Base-by-base conservation (phyloP, 1,140 invertebrate species). In the Drosophila asahinai region DNA sequence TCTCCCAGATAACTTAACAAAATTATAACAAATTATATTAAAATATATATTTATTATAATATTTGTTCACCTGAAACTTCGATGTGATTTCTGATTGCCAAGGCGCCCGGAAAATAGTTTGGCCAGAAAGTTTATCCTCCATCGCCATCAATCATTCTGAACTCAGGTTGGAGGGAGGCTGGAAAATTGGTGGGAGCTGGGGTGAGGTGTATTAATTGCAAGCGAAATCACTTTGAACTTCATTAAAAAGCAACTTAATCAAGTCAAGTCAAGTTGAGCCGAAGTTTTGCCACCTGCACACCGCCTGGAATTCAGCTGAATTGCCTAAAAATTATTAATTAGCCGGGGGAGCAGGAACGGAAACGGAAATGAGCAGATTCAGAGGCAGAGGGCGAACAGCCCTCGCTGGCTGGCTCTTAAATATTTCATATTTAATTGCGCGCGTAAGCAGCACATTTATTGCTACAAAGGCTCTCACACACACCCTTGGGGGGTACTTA, bases 281-380 rank as follows among this genome's bases (percentile, higher is more conserved):
- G 38, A 89, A 89, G 59, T 87, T 66, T 87, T 89, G 62, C 75
- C 51, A 70, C 75, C 64, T 42, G 55, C 40, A 54, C 59, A 38
- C 27, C 25, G 15, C 17, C 17, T 45, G 40, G 73, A 63, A 83
- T 83, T 74, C 63, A 75, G 78, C 86, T 86, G 81, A 89, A 89
- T 89, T 78, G 84, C 81, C 78, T 90, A 89, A 89, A 89, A 89
- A 89, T 89, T 90, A 89, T 90, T 89, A 89, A 90, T 90, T 89
- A 89, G 81, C 58, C 55, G 45, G 47, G 30, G 27, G 15, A 5
- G 2, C 8, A 14, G 1, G 15, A 30, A 30, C 30, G 8, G 30
- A 9, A 33, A 33, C 30, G 30, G 30, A 33, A 33, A 51, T 15
- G 22, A 49, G 11, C 30, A 12, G 47, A 15, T 12, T 15, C 36